A percentile compares a stretch with the other conserved stretches of the same genome.
phyloP scores from a whole-genome alignment of 2,113 vertebrate genomes.

The Genyomyrus donnyi region DNA sequence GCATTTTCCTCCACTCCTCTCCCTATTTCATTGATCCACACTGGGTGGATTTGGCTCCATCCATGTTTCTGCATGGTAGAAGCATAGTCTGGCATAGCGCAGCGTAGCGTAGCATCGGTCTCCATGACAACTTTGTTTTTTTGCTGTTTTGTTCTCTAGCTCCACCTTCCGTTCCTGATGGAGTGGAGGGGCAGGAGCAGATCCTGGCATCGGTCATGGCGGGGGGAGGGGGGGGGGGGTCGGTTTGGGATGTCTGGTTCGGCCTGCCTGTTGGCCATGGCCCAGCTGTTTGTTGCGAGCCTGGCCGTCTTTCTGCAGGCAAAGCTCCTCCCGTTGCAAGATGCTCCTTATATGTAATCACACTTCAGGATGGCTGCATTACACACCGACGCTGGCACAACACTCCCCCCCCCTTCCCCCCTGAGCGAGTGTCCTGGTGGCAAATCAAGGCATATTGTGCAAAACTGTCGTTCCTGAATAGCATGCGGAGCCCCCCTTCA shows the following conservation, averaged over 20 bases:
- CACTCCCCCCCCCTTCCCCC: background rate
- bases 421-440: background rate
- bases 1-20: background rate
- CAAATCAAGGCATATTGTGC: background rate
- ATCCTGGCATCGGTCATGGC: background rate
- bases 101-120: background rate
- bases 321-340: background rate
- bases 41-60: background rate
- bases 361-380: background rate
- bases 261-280: background rate
- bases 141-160: background rate
- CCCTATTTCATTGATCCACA: background rate
- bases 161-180: background rate
- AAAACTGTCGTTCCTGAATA: background rate
- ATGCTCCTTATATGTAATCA: background rate
- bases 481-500: background rate
- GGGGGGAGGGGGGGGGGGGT: background rate
- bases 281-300: background rate
- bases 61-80: background rate
- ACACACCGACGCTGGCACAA: background rate
- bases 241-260: background rate
- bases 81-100: background rate
- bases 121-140: background rate
- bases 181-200: background rate
- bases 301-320: background rate